Evolutionary conservation across 2,113 vertebrate genomes (phyloP).

Genomic region (Corvus hawaiiensis): DNA sequence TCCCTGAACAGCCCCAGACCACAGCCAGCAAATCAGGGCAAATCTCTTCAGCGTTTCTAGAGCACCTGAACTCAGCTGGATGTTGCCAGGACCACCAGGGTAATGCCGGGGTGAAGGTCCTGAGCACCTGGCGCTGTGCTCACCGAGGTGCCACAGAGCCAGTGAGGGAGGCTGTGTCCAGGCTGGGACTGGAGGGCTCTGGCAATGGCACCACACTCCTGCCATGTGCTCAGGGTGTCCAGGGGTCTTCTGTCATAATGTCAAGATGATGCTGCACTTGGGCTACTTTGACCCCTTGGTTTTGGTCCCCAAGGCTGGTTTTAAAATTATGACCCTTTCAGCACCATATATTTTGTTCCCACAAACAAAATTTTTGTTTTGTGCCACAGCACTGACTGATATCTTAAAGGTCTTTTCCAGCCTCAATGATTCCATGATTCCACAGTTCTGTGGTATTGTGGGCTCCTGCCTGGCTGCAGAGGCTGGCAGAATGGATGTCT

Average conservation of each 20-base stretch:
- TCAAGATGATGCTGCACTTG: background rate
- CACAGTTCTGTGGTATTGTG: background rate
- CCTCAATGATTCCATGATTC: background rate
- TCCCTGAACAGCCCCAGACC: background rate
- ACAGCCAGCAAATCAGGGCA: background rate
- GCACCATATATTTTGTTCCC: background rate
- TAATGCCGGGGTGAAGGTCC: background rate
- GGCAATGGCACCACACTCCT: fast-evolving
- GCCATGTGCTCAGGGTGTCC: background rate
- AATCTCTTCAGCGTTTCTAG: background rate
- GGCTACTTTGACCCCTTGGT: background rate
- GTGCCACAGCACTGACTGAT: fast-evolving
- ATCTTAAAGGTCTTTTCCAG: background rate
- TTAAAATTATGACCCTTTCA: background rate
- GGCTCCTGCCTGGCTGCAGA: background rate
- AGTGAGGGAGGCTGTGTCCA: background rate
- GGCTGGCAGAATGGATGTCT: background rate
- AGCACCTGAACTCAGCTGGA: background rate
- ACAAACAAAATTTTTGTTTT: background rate
- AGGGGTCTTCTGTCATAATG: background rate
- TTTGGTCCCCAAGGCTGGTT: background rate
- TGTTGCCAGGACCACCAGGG: background rate
- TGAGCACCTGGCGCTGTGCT: background rate
- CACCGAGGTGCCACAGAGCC: background rate
- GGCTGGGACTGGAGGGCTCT: background rate